Base-by-base conservation (phyloP, 2,113 vertebrate species). In the Cettia cetti region DNA sequence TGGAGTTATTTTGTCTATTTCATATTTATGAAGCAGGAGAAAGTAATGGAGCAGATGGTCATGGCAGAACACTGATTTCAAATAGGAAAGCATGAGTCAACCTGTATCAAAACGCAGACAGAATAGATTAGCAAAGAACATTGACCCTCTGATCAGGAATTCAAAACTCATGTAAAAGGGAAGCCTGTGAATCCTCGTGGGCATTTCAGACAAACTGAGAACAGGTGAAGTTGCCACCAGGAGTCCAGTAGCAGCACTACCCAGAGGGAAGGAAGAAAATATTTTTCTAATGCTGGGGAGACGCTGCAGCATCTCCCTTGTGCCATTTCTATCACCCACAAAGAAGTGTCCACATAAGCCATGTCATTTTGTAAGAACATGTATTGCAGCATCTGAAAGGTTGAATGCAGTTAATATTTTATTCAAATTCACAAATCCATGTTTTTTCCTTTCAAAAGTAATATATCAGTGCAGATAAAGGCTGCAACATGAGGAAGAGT, bases 181-280 rank as follows among this genome's bases (percentile, higher is more conserved):
- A 14, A 74, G 10, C 33, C 39, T 66, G 28, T 71, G 69, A 66
- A 56, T 71, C 30, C 15, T 56, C 6, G 1, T 68, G 65, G 30
- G 5, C 68, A 40, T 82, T 89, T 92, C 5, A 13, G 70, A 45
- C 52, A 35, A 71, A 75, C 35, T 52, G 53, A 40, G 65, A 82
- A 35, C 16, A 66, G 61, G 35, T 60, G 61, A 79, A 39, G 12
- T 54, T 61, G 26, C 30, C 42, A 20, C 22, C 11, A 24, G 26
- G 23, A 37, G n/a, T 47, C 1, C 0, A 2, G 24, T 20, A 33
- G 30, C 49, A 79, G 47, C 0, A 0, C 8, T 60, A 33, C 16
- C 20, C 0, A 0, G 24, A 74, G 33, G 42, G 13, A 66, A 84
- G 61, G 22, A 80, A 77, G 23, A 1, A 52, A 63, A 10, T 4